These are phyloP conservation scores for Sarcophaga peregrina DNA, from an alignment of 1,140 invertebrate species.

Conservation along the genomic window DNA sequence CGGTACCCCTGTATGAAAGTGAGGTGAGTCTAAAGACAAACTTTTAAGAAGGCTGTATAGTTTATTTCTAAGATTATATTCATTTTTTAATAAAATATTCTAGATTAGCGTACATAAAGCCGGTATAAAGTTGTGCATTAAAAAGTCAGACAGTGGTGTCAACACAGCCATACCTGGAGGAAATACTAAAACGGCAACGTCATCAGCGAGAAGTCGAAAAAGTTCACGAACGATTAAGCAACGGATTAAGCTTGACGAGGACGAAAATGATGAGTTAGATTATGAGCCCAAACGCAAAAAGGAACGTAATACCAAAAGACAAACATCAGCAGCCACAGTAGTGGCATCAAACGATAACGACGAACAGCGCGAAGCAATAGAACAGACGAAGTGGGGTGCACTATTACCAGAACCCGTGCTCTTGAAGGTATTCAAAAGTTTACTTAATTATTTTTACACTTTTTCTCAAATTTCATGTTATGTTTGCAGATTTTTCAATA, in stretches of 20 bases:
- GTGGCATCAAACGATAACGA: slow-evolving; percentile 49
- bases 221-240: slow-evolving; percentile 67
- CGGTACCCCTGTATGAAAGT: slow-evolving; percentile 64
- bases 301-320: slow-evolving; percentile 49
- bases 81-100: slow-evolving; percentile 49
- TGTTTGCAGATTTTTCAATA: slow-evolving; percentile 75
- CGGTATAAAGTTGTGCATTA: slow-evolving; percentile 74
- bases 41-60: background rate
- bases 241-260: slow-evolving; percentile 52
- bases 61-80: no score
- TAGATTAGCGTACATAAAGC: slow-evolving; percentile 73
- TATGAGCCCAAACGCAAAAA: slow-evolving; percentile 67
- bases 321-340: slow-evolving; percentile 48
- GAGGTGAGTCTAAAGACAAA: slow-evolving; percentile 47
- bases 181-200: slow-evolving; percentile 40
- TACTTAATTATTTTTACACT: no score
- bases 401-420: slow-evolving; percentile 75
- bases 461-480: background rate
- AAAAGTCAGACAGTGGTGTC: slow-evolving; percentile 68
- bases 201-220: slow-evolving; percentile 63
- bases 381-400: slow-evolving; percentile 72
- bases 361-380: slow-evolving; percentile 64
- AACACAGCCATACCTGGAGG: slow-evolving; percentile 33
- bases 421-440: slow-evolving; percentile 55
- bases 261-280: slow-evolving; percentile 67